A percentile compares a stretch with the other conserved stretches of the same genome.
Conservation (phyloP, 2,797 vertebrate genomes). For the Balearica regulorum region DNA sequence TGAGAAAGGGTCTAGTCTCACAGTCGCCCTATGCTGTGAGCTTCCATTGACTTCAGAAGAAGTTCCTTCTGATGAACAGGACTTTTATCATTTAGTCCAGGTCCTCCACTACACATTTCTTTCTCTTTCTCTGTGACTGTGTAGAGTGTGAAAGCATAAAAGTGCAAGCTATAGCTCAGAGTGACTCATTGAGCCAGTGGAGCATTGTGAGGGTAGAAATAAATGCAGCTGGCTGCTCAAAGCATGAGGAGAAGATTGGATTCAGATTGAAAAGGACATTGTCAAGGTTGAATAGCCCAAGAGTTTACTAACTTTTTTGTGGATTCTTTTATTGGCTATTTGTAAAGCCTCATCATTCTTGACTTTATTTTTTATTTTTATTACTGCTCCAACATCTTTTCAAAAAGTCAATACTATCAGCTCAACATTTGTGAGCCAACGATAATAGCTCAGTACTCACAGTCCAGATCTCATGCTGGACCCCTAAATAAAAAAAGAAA, state of each 20-base stretch:
- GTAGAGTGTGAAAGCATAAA: background rate
- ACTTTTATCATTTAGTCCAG: background rate
- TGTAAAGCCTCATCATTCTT: slow-evolving; percentile 33
- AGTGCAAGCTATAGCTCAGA: background rate
- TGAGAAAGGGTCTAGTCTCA: background rate
- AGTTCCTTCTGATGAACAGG: background rate
- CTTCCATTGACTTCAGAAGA: background rate
- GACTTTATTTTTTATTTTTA: slow-evolving; percentile 26
- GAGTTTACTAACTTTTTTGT: slow-evolving; percentile 23
- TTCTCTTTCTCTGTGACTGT: background rate
- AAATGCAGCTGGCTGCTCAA: background rate
- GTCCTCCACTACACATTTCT: background rate
- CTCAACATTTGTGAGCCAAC: background rate
- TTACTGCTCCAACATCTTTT: slow-evolving; percentile 16
- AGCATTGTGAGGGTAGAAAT: slow-evolving; percentile 1
- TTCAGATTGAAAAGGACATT: slow-evolving; percentile 26
- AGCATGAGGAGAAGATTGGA: background rate
- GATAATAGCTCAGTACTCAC: slow-evolving; percentile 2
- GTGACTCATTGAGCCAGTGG: background rate
- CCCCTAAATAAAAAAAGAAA: background rate
- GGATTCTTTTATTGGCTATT: slow-evolving; percentile 20
- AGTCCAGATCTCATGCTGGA: background rate
- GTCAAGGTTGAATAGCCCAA: slow-evolving; percentile 22
- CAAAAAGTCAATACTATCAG: slow-evolving; percentile 36
- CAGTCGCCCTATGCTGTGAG: background rate